phyloP scores from a whole-genome alignment of 2,888 invertebrate genomes.

The Melipona beecheii region DNA sequence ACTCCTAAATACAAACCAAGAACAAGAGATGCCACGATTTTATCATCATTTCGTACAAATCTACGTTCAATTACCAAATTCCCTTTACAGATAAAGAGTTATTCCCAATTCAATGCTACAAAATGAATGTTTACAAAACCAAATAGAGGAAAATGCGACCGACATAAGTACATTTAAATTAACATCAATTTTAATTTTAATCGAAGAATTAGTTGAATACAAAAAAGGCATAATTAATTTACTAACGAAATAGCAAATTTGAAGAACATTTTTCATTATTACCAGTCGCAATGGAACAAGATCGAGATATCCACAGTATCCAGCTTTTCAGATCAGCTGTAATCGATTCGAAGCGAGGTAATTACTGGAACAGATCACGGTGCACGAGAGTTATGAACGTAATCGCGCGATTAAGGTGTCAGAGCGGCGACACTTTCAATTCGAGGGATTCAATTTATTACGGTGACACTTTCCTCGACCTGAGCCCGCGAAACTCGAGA shows the following conservation, averaged over 20 bases:
- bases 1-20: no score
- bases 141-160: no score
- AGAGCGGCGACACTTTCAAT: neutral
- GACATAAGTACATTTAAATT: no score
- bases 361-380: slow-evolving; percentile 10
- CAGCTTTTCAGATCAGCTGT: neutral
- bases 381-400: slow-evolving; percentile 51
- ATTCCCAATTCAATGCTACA: neutral
- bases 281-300: neutral
- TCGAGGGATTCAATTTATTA: neutral
- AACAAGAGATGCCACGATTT: no score
- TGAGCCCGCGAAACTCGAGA: slow-evolving; percentile 37
- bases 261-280: neutral
- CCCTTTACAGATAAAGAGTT: neutral
- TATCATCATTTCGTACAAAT: neutral
- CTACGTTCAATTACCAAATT: neutral
- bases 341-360: slow-evolving; percentile 13
- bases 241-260: no score
- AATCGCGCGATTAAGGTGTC: slow-evolving; percentile 70
- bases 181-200: no score
- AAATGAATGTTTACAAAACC: neutral
- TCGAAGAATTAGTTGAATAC: no score
- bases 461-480: slow-evolving; percentile 52
- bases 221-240: no score
- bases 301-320: neutral